Conservation (phyloP, 1,140 invertebrate species). For the Plectus sambesii region DNA sequence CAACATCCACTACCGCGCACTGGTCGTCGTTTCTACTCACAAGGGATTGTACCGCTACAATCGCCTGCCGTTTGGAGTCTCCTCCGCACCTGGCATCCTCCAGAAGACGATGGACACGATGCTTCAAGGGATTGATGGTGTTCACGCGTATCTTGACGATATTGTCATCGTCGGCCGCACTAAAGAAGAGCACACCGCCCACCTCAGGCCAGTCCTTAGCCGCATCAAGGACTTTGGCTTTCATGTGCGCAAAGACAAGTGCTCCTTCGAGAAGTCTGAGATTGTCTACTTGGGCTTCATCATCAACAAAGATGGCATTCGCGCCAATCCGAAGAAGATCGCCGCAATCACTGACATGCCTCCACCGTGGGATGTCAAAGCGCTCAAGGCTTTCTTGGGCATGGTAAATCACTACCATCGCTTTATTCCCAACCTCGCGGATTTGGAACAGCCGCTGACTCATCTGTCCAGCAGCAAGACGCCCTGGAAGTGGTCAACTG, state of each 20-base stretch:
- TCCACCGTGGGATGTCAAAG: too few relatives aligned
- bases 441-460: too few relatives aligned
- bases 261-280: too few relatives aligned
- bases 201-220: too few relatives aligned
- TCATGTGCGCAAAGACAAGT: too few relatives aligned
- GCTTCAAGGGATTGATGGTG: constrained; percentile 3
- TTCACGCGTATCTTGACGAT: constrained; percentile 14
- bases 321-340: constrained; percentile 43
- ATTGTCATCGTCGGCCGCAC: constrained; percentile 1
- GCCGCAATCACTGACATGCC: constrained; percentile 33
- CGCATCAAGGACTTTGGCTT: too few relatives aligned
- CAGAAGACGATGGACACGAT: constrained; percentile 15
- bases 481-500: too few relatives aligned
- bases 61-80: constrained; percentile 14
- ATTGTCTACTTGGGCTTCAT: constrained; percentile 45
- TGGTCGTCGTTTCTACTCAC: constrained; percentile 5
- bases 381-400: too few relatives aligned
- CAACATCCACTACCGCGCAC: constrained; percentile 10
- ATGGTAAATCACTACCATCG: too few relatives aligned
- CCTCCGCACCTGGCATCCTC: constrained; percentile 14
- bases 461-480: too few relatives aligned
- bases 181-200: background rate
- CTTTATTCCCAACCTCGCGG: too few relatives aligned
- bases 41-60: constrained; percentile 11
- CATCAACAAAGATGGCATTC: constrained; percentile 37